phyloP scores from a whole-genome alignment of 1,140 invertebrate genomes.

The Temnothorax nylanderi region DNA sequence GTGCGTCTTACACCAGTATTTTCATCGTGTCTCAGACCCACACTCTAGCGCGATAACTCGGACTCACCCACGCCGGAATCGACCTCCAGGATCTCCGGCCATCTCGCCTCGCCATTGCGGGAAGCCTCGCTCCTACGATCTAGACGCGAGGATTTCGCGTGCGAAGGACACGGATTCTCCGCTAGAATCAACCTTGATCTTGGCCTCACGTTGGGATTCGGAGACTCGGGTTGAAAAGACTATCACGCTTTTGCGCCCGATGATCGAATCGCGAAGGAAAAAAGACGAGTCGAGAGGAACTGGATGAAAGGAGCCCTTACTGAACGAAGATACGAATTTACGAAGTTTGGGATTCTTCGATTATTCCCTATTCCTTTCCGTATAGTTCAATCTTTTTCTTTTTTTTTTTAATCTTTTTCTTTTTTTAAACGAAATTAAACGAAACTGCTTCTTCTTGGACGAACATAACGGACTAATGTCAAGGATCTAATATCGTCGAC shows the following conservation, averaged over 20 bases:
- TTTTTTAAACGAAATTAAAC: not conserved
- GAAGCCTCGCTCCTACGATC: conserved; percentile 33
- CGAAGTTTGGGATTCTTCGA: not conserved
- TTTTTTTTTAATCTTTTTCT: no score
- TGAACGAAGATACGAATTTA: not conserved
- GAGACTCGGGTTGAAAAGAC: not conserved
- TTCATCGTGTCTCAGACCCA: conserved; percentile 7
- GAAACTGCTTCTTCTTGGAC: not conserved
- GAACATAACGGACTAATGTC: not conserved
- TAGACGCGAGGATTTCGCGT: conserved; percentile 51
- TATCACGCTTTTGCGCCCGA: not conserved
- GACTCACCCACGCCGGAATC: conserved; percentile 82
- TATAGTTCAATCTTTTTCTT: not conserved
- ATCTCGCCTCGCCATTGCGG: conserved; percentile 71
- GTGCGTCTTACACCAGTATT: not conserved
- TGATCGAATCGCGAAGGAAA: not conserved
- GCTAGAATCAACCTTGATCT: conserved; percentile 72
- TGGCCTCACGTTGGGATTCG: conserved; percentile 34
- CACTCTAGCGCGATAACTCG: not conserved
- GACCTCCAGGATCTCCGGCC: conserved; percentile 78
- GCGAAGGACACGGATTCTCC: conserved; percentile 46
- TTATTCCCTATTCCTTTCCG: not conserved
- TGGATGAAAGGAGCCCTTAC: not conserved
- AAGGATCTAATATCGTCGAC: conserved; percentile 4
- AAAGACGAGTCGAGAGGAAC: not conserved